Conservation (phyloP, 2,113 vertebrate species). For the Oreochromis tanganicae region DNA sequence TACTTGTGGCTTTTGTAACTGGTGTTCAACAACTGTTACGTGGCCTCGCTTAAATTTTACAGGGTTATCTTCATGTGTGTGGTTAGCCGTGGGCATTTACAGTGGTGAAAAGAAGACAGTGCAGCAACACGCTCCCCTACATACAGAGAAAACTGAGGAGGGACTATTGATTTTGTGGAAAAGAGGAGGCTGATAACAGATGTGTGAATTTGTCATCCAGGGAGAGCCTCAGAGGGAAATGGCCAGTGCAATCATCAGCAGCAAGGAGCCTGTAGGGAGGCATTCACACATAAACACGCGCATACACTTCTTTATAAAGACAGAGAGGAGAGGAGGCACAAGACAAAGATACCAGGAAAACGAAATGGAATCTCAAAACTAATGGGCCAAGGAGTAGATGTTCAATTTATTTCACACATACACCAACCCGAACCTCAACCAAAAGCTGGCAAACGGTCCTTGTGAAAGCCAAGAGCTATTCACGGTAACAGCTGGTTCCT, state of each 20-base stretch:
- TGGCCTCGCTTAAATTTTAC: not conserved
- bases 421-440: not conserved
- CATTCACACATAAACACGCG: slow-evolving; percentile 22
- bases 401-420: slow-evolving; percentile 6
- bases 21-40: not conserved
- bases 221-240: slow-evolving; percentile 47
- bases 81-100: not conserved
- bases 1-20: not conserved
- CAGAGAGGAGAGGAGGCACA: not conserved
- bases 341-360: slow-evolving; percentile 4
- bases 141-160: slow-evolving; percentile 38
- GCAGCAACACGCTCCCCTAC: not conserved
- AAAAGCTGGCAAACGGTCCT: not conserved
- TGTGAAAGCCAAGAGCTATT: not conserved
- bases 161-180: slow-evolving; percentile 60
- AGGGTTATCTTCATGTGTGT: not conserved
- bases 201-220: slow-evolving; percentile 61
- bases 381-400: not conserved
- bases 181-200: slow-evolving; percentile 51
- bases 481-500: not conserved
- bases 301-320: slow-evolving; percentile 32
- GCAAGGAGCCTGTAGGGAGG: slow-evolving; percentile 36
- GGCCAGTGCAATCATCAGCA: slow-evolving; percentile 48
- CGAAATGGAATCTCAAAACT: not conserved
- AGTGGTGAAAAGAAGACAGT: slow-evolving; percentile 3